Percentiles rank a stretch among this genome's conserved stretches.
These are phyloP conservation scores for Parascotia fuliginaria DNA, from an alignment of 2,888 invertebrate genomes.

Conservation along the genomic window DNA sequence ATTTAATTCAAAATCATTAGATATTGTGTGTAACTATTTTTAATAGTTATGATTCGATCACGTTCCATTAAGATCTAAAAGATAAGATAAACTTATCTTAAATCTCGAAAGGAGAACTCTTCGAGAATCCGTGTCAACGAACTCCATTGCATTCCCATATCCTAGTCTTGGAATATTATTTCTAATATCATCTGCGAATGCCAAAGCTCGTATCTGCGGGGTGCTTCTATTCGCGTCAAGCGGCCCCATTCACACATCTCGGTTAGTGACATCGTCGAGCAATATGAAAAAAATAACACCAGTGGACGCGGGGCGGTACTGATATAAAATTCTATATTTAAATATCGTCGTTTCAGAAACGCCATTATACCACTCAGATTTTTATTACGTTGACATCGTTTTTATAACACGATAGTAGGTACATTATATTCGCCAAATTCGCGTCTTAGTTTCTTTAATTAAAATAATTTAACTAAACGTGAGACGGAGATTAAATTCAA, in stretches of 20 bases:
- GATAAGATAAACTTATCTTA: too few species aligned
- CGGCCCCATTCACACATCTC: constrained; percentile 70
- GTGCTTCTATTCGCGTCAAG: constrained; percentile 63
- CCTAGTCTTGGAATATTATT: constrained; percentile 7
- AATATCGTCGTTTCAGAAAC: constrained; percentile 64
- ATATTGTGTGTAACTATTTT: too few species aligned
- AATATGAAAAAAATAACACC: constrained; percentile 62
- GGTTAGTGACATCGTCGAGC: constrained; percentile 74
- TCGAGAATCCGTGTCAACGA: too few species aligned
- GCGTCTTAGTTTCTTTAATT: constrained; percentile 13
- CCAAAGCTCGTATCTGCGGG: constrained; percentile 23
- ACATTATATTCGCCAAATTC: constrained; percentile 28
- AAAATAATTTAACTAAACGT: constrained; percentile 31
- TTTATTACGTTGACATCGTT: constrained; percentile 47
- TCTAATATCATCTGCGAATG: constrained; percentile 26
- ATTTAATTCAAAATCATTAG: too few species aligned
- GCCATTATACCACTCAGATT: constrained; percentile 58
- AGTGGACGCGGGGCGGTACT: constrained; percentile 57
- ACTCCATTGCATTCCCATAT: too few species aligned
- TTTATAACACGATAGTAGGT: constrained; percentile 15
- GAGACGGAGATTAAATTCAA: constrained; percentile 40
- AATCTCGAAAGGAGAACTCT: too few species aligned
- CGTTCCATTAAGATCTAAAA: too few species aligned
- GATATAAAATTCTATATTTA: constrained; percentile 83
- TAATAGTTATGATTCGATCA: too few species aligned